A percentile compares a stretch with the other conserved stretches of the same genome.
Evolutionary conservation across 1,140 invertebrate species (phyloP).

Genomic region (Araneus ventricosus): DNA sequence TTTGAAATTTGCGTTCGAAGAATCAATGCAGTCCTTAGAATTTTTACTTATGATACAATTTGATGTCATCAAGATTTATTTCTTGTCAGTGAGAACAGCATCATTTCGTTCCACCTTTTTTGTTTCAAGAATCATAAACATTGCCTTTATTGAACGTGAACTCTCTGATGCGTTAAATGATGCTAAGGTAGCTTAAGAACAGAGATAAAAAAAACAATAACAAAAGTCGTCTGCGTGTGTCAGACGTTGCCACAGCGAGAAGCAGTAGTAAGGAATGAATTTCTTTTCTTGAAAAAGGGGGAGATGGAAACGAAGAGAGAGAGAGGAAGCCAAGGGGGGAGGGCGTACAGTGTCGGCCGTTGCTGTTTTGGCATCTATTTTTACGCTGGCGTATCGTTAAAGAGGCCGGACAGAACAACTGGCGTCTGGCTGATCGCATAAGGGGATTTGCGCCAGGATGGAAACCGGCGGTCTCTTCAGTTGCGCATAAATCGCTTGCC

Average conservation of each 20-base stretch:
- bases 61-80: too few relatives aligned
- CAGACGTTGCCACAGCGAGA: conserved; percentile 14
- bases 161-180: conserved; percentile 20
- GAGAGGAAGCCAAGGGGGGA: background rate
- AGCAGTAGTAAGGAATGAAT: conserved; percentile 30
- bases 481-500: background rate
- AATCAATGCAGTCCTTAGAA: too few relatives aligned
- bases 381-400: conserved; percentile 52
- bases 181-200: background rate
- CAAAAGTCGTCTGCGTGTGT: conserved; percentile 33
- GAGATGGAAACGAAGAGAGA: background rate
- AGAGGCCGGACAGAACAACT: conserved; percentile 66
- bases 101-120: background rate
- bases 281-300: conserved; percentile 5
- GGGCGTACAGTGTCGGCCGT: conserved; percentile 21
- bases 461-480: conserved; percentile 18
- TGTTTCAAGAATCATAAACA: background rate
- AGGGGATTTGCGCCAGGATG: background rate
- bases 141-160: background rate
- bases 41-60: too few relatives aligned
- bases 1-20: too few relatives aligned
- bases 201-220: background rate
- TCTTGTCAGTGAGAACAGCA: too few relatives aligned
- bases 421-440: conserved; percentile 59
- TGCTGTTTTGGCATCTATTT: conserved; percentile 70